These are phyloP conservation scores for Ceyx margarethae DNA, from an alignment of 2,113 vertebrate genomes.

Conservation along the genomic window DNA sequence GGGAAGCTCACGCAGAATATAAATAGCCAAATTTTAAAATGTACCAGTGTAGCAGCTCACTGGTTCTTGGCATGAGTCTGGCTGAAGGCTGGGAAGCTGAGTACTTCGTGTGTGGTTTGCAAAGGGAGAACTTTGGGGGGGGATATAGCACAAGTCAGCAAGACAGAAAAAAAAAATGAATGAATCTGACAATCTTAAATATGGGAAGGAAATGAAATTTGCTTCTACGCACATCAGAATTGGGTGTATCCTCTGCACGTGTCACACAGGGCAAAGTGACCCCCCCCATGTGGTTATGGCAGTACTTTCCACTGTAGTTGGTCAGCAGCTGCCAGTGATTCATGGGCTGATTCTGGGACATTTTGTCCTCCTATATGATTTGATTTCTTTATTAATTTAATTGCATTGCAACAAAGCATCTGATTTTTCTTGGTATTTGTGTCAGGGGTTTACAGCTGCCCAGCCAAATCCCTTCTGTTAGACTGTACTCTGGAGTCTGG, in stretches of 20 bases:
- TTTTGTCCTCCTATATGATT: not conserved
- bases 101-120: not conserved
- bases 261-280: not conserved
- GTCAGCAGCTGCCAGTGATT: constrained; percentile 35
- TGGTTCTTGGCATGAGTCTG: constrained; percentile 1
- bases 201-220: constrained; percentile 57
- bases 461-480: not conserved
- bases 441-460: not conserved
- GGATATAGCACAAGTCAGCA: not conserved
- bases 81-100: not conserved
- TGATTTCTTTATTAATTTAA: constrained; percentile 14
- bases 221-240: not conserved
- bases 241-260: constrained; percentile 5
- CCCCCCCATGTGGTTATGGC: not conserved
- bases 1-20: constrained; percentile 30
- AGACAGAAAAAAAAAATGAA: constrained; percentile 35
- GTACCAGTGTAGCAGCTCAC: constrained; percentile 20
- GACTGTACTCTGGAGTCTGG: not conserved
- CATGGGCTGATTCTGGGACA: not conserved
- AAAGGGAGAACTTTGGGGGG: constrained; percentile 17
- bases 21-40: constrained; percentile 22
- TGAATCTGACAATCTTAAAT: not conserved
- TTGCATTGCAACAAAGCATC: not conserved
- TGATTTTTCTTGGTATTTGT: not conserved
- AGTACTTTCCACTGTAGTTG: constrained; percentile 47